Percentiles rank a stretch among this genome's conserved stretches.
Conservation (phyloP, 2,797 vertebrate species). For the Hippopotamyrus pictus region DNA sequence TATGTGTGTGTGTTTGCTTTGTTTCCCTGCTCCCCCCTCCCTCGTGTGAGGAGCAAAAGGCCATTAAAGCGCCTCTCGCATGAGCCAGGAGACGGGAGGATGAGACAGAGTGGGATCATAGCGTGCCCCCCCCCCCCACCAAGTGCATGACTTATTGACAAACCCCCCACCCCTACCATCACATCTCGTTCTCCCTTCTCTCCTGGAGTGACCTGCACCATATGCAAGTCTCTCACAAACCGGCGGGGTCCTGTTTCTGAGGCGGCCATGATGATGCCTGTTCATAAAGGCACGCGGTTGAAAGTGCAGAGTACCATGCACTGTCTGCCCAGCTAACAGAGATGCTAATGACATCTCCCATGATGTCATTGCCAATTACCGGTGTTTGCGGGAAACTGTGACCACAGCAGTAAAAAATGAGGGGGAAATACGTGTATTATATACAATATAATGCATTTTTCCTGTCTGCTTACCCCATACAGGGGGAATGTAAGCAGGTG, state of each 20-base stretch:
- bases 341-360: background rate
- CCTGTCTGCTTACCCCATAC: background rate
- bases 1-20: background rate
- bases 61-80: conserved; percentile 20
- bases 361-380: background rate
- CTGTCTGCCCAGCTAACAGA: background rate
- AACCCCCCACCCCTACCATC: background rate
- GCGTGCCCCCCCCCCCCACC: background rate
- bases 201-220: background rate
- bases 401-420: background rate
- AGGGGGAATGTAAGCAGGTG: background rate
- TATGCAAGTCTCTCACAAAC: background rate
- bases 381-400: background rate
- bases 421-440: background rate
- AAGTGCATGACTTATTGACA: conserved; percentile 16
- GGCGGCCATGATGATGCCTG: background rate
- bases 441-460: background rate
- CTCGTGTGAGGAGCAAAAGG: conserved; percentile 5
- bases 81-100: conserved; percentile 1
- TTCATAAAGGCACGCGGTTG: background rate
- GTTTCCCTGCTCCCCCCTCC: background rate
- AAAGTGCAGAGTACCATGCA: background rate
- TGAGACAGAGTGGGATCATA: conserved; percentile 14
- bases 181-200: no score
- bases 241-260: background rate